A percentile compares a stretch with the other conserved stretches of the same genome.
These are phyloP conservation scores for Cryptocheilus praepositus DNA, from an alignment of 2,888 invertebrate species.

Conservation along the genomic window DNA sequence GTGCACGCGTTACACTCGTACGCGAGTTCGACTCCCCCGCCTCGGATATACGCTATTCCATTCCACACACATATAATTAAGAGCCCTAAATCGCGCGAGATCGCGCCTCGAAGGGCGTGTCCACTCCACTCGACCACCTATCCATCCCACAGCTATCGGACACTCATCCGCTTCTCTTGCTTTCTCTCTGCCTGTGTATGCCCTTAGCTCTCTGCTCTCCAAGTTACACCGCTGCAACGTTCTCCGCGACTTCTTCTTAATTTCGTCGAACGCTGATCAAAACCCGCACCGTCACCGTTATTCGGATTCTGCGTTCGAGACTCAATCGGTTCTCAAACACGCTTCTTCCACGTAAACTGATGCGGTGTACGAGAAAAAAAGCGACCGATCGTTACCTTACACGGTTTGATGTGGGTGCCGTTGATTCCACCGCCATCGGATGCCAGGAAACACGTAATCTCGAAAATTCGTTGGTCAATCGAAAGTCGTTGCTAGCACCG, in stretches of 20 bases:
- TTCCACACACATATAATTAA: slow-evolving; percentile 70
- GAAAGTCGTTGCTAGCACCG: neutral
- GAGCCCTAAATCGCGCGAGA: slow-evolving; percentile 71
- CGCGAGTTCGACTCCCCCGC: slow-evolving; percentile 57
- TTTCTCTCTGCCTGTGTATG: slow-evolving; percentile 23
- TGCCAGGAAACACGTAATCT: too few relatives aligned
- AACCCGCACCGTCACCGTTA: slow-evolving; percentile 11
- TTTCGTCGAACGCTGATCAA: slow-evolving; percentile 3
- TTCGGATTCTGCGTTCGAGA: neutral
- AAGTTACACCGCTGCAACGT: slow-evolving; percentile 36
- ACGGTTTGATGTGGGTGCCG: too few relatives aligned
- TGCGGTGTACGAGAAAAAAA: too few relatives aligned
- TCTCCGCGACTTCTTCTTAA: slow-evolving; percentile 1
- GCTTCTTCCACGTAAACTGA: too few relatives aligned
- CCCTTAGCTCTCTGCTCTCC: slow-evolving; percentile 31
- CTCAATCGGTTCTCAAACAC: neutral
- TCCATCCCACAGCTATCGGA: slow-evolving; percentile 59
- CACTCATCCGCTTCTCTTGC: slow-evolving; percentile 34
- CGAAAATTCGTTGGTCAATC: too few relatives aligned
- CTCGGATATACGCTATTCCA: slow-evolving; percentile 56
- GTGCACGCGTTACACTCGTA: slow-evolving; percentile 5
- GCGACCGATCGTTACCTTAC: too few relatives aligned
- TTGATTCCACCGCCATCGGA: too few relatives aligned
- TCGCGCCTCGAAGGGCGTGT: slow-evolving; percentile 65
- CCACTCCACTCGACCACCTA: slow-evolving; percentile 55